phyloP scores from a whole-genome alignment of 2,888 invertebrate species.

The Apotomis capreana region DNA sequence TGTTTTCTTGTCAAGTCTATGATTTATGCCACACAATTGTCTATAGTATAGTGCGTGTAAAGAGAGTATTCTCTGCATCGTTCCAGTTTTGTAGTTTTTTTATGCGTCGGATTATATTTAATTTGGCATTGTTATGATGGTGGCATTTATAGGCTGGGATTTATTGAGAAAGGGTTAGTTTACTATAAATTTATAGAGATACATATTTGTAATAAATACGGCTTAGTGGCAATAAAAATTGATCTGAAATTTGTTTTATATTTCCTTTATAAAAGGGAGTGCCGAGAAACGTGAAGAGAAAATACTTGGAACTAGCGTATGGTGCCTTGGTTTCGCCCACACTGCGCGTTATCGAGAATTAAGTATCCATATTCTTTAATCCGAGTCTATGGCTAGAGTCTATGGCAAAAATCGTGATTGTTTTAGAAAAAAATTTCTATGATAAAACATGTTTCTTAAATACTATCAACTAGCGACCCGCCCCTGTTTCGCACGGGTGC shows the following conservation, averaged over 20 bases:
- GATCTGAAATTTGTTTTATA: constrained; percentile 18
- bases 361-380: too few relatives aligned
- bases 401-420: too few relatives aligned
- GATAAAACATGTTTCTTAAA: too few relatives aligned
- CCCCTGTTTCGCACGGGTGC: too few relatives aligned
- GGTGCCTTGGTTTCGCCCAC: too few relatives aligned
- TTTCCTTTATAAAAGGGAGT: not conserved
- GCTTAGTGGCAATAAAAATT: constrained; percentile 34
- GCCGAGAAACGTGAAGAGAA: not conserved
- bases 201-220: constrained; percentile 34
- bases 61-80: constrained; percentile 77
- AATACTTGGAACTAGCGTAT: too few relatives aligned
- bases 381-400: too few relatives aligned
- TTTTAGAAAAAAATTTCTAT: too few relatives aligned
- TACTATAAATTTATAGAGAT: constrained; percentile 40
- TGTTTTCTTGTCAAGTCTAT: constrained; percentile 79
- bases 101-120: constrained; percentile 75
- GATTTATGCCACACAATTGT: constrained; percentile 80
- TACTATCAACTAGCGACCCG: too few relatives aligned
- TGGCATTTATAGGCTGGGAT: constrained; percentile 71
- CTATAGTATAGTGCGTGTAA: constrained; percentile 78
- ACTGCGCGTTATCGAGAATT: too few relatives aligned
- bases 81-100: constrained; percentile 63
- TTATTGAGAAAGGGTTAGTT: constrained; percentile 65
- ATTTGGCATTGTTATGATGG: constrained; percentile 74